phyloP scores from a whole-genome alignment of 1,140 invertebrate genomes.

The Delia radicum region DNA sequence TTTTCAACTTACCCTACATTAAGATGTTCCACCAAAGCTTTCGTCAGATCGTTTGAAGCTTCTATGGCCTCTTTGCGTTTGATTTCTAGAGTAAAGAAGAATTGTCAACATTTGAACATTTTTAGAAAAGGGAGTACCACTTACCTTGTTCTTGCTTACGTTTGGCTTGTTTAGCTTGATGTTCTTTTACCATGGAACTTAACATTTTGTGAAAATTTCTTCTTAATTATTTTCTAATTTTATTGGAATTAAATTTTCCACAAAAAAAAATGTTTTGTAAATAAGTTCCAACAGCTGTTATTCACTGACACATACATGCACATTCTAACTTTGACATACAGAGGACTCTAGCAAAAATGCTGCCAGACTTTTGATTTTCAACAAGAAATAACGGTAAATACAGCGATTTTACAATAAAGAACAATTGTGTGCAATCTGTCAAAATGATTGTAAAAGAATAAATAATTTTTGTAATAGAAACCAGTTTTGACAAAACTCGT shows the following conservation, averaged over 20 bases:
- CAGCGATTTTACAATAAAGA: too few species aligned
- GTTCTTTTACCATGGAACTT: slow-evolving; percentile 83
- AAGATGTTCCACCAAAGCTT: slow-evolving; percentile 92
- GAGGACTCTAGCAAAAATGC: too few species aligned
- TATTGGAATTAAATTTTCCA: background rate
- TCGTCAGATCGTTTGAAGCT: slow-evolving; percentile 88
- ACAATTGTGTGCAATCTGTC: too few species aligned
- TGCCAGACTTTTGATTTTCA: too few species aligned
- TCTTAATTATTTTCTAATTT: background rate
- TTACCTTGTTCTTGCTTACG: slow-evolving; percentile 84
- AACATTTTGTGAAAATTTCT: slow-evolving; percentile 66
- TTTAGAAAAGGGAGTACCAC: background rate
- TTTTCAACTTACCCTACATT: slow-evolving; percentile 95
- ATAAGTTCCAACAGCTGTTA: background rate
- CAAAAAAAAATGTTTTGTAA: background rate
- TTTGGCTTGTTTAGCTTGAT: slow-evolving; percentile 73
- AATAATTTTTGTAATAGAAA: too few species aligned
- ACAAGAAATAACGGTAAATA: too few species aligned
- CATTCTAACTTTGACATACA: too few species aligned
- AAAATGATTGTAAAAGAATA: too few species aligned
- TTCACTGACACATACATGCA: too few species aligned
- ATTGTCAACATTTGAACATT: background rate
- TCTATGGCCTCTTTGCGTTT: slow-evolving; percentile 88
- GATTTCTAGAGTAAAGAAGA: slow-evolving; percentile 33
- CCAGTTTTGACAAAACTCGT: too few species aligned